phyloP scores from a whole-genome alignment of 2,113 vertebrate genomes.

The Lepus timidus region DNA sequence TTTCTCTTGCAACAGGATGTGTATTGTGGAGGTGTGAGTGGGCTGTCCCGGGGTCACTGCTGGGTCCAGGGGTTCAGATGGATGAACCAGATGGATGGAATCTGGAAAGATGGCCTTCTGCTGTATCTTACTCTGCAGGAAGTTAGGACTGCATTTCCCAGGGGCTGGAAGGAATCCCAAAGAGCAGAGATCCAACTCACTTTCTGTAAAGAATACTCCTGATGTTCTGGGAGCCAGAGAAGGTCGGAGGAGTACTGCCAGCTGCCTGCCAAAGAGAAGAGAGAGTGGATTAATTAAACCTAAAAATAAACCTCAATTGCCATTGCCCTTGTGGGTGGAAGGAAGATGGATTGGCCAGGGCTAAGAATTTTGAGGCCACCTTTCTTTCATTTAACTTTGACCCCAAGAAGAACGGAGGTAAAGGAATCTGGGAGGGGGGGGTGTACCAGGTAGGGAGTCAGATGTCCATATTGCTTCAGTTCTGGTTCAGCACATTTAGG shows the following conservation, averaged over 20 bases:
- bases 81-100: not conserved
- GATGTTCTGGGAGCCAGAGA: not conserved
- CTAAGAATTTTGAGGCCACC: constrained; percentile 39
- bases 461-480: not conserved
- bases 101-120: not conserved
- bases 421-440: constrained; percentile 6
- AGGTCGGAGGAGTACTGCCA: not conserved
- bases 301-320: constrained; percentile 34
- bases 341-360: not conserved
- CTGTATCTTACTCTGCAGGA: not conserved
- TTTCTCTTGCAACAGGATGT: not conserved
- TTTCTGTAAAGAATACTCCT: not conserved
- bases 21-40: not conserved
- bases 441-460: not conserved
- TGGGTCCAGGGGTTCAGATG: not conserved
- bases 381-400: constrained; percentile 61
- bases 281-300: constrained; percentile 54
- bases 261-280: not conserved
- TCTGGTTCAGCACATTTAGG: constrained; percentile 12
- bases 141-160: not conserved
- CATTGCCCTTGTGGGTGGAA: not conserved
- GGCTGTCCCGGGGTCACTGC: not conserved
- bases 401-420: not conserved
- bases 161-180: not conserved
- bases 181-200: not conserved